A percentile compares a stretch with the other conserved stretches of the same genome.
These are phyloP conservation scores for Zoanthus sansibaricus DNA, from an alignment of 92 coral and sea anemone species.

Conservation along the genomic window DNA sequence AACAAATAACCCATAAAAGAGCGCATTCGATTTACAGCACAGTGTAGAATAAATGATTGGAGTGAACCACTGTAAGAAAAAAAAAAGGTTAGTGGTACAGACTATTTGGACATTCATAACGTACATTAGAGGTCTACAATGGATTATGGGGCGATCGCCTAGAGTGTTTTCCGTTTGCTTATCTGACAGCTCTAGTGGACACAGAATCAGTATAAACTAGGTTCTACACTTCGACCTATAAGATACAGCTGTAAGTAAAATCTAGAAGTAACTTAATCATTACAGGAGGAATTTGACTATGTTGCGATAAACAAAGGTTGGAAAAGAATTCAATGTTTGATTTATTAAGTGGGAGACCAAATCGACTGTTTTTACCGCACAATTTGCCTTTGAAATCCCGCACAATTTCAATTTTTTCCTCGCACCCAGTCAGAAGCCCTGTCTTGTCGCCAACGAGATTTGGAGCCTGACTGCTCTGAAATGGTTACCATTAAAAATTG, in stretches of 20 bases:
- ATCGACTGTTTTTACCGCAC: no score
- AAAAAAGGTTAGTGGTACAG: not conserved
- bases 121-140: slow-evolving; percentile 24
- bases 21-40: slow-evolving; percentile 2
- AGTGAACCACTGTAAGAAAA: slow-evolving; percentile 3
- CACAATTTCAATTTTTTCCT: no score
- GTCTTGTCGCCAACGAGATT: no score
- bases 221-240: not conserved
- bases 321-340: slow-evolving; percentile 17
- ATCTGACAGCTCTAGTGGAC: no score
- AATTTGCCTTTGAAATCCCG: no score
- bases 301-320: slow-evolving; percentile 17
- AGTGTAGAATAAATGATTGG: slow-evolving; percentile 3
- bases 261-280: slow-evolving; percentile 31
- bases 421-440: no score
- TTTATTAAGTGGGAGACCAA: not conserved
- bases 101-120: not conserved
- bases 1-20: no score
- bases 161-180: slow-evolving; percentile 26
- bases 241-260: not conserved
- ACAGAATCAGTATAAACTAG: no score
- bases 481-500: no score
- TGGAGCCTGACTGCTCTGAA: no score
- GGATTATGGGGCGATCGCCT: slow-evolving; percentile 36
- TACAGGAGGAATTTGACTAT: slow-evolving; percentile 33